phyloP scores from a whole-genome alignment of 2,888 invertebrate species.

The Agriopis leucophaearia region DNA sequence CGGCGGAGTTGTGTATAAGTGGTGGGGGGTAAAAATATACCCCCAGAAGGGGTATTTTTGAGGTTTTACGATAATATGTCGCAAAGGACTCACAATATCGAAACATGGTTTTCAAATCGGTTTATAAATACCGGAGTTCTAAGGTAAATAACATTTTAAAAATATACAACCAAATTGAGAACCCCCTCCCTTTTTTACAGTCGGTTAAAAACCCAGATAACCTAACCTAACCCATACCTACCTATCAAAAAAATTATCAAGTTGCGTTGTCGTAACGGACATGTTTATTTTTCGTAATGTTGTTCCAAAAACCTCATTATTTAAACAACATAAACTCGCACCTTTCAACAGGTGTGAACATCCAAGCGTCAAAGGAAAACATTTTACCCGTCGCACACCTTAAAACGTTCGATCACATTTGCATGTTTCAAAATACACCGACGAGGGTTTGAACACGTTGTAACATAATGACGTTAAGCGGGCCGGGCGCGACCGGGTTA shows the following conservation, averaged over 20 bases:
- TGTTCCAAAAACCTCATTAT: slow-evolving; percentile 3
- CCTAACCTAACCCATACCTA: background rate
- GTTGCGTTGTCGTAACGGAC: background rate
- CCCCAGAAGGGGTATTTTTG: too few relatives aligned
- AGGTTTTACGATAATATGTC: too few relatives aligned
- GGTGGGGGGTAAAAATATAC: too few relatives aligned
- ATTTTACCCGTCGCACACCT: slow-evolving; percentile 36
- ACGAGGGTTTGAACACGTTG: slow-evolving; percentile 53
- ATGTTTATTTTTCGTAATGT: background rate
- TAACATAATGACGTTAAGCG: slow-evolving; percentile 56
- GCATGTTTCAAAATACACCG: slow-evolving; percentile 54
- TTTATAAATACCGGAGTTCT: too few relatives aligned
- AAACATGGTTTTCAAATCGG: too few relatives aligned
- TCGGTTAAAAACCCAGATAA: too few relatives aligned
- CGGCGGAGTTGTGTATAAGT: too few relatives aligned
- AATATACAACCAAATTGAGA: too few relatives aligned
- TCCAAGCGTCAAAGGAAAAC: slow-evolving; percentile 42
- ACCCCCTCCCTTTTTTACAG: too few relatives aligned
- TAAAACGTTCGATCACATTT: slow-evolving; percentile 54
- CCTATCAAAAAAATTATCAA: background rate
- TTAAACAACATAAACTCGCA: slow-evolving; percentile 1
- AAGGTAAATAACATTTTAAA: too few relatives aligned
- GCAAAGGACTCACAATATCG: too few relatives aligned
- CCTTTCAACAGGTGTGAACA: slow-evolving; percentile 19
- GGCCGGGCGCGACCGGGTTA: slow-evolving; percentile 51